Conservation (phyloP, 1,140 invertebrate species). For the Nasonia giraulti region DNA sequence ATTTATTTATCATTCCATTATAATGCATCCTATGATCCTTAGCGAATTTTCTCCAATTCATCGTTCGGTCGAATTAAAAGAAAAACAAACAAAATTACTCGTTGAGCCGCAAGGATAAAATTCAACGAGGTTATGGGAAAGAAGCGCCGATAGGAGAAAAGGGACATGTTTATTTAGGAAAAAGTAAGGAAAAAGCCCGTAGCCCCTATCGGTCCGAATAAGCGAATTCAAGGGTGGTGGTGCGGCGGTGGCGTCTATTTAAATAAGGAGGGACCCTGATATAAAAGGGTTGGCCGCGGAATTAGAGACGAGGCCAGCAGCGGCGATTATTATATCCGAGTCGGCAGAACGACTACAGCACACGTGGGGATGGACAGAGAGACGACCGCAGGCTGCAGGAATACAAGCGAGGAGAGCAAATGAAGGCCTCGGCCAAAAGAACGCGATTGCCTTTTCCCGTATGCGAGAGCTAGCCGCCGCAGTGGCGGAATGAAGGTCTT, state of each 20-base stretch:
- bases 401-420: constrained; percentile 25
- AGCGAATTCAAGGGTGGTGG: neutral
- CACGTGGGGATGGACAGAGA: constrained; percentile 38
- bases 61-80: too few relatives aligned
- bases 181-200: constrained; percentile 50
- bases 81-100: neutral
- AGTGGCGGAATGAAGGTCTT: constrained; percentile 35
- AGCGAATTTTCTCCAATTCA: neutral
- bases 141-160: constrained; percentile 36
- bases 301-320: constrained; percentile 60
- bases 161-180: constrained; percentile 49
- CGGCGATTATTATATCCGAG: constrained; percentile 60
- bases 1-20: constrained; percentile 39
- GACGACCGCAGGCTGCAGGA: constrained; percentile 43
- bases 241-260: constrained; percentile 55
- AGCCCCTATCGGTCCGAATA: constrained; percentile 40
- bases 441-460: constrained; percentile 49
- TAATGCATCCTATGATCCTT: neutral
- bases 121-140: neutral
- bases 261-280: constrained; percentile 61
- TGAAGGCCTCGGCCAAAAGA: constrained; percentile 51
- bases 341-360: constrained; percentile 5
- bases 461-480: constrained; percentile 5
- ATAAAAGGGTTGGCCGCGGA: constrained; percentile 65
- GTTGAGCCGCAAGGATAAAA: neutral